Evolutionary conservation across 2,113 vertebrate species (phyloP).

Genomic region (Eidolon helvum): DNA sequence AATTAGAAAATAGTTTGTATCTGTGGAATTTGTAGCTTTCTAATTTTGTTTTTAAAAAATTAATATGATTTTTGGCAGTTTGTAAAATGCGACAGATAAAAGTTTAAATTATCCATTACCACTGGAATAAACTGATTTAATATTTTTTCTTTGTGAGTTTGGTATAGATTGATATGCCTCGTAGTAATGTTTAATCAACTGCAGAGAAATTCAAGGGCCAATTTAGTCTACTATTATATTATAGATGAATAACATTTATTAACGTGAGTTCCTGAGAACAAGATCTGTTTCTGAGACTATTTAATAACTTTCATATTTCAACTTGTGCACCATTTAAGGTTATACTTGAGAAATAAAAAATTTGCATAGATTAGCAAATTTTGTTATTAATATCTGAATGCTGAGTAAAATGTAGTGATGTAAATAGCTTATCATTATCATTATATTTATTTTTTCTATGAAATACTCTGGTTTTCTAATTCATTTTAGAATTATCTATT

Average conservation of each 20-base stretch:
- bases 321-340: background rate
- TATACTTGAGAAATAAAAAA: background rate
- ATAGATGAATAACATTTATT: background rate
- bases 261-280: background rate
- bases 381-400: background rate
- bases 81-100: background rate
- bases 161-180: background rate
- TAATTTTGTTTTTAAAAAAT: conserved; percentile 25
- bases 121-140: background rate
- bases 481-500: background rate
- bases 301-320: background rate
- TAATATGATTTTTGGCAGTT: background rate
- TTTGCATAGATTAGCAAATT: background rate
- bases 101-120: background rate
- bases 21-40: background rate
- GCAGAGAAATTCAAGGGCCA: background rate
- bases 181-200: background rate
- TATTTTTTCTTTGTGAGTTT: background rate
- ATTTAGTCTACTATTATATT: background rate
- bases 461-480: background rate
- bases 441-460: background rate
- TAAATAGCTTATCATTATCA: background rate
- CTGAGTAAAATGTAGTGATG: background rate
- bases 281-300: background rate
- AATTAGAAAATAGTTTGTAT: background rate